phyloP scores from a whole-genome alignment of 2,888 invertebrate species.

The Euplexia lucipara region DNA sequence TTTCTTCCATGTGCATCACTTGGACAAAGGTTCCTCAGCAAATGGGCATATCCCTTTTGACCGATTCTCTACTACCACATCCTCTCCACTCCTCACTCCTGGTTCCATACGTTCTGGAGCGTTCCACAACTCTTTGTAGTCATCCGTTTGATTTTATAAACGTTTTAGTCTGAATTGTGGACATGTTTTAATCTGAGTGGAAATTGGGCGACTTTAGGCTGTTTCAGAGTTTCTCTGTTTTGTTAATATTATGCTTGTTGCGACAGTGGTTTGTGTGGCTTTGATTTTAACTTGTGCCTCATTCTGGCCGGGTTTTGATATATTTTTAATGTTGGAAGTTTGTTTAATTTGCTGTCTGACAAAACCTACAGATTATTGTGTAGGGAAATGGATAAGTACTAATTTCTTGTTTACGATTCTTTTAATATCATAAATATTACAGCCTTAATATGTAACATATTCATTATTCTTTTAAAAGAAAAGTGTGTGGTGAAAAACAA shows the following conservation, averaged over 20 bases:
- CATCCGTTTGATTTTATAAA: constrained; percentile 77
- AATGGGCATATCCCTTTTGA: too few relatives aligned
- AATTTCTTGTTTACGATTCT: too few relatives aligned
- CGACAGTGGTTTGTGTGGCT: constrained; percentile 11
- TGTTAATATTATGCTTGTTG: constrained; percentile 22
- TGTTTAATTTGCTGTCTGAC: background rate
- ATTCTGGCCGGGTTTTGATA: constrained; percentile 16
- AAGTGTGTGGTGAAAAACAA: too few relatives aligned
- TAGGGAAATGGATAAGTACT: too few relatives aligned
- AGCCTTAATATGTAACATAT: too few relatives aligned
- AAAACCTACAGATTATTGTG: background rate
- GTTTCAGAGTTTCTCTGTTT: constrained; percentile 35
- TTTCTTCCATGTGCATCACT: too few relatives aligned
- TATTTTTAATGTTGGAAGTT: constrained; percentile 13
- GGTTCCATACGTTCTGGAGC: constrained; percentile 50
- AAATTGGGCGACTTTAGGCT: constrained; percentile 45
- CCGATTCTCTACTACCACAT: constrained; percentile 2
- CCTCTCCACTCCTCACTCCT: background rate
- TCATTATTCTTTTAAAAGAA: too few relatives aligned
- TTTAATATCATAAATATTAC: too few relatives aligned
- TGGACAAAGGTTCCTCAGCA: too few relatives aligned
- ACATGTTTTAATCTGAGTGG: constrained; percentile 55
- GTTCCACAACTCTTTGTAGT: constrained; percentile 74
- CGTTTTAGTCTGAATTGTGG: constrained; percentile 60
- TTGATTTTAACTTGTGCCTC: constrained; percentile 36